Evolutionary conservation across 2,797 vertebrate genomes (phyloP), one percentile per base, ranked within the genome.

Genomic region (Acanthurus tractus): DNA sequence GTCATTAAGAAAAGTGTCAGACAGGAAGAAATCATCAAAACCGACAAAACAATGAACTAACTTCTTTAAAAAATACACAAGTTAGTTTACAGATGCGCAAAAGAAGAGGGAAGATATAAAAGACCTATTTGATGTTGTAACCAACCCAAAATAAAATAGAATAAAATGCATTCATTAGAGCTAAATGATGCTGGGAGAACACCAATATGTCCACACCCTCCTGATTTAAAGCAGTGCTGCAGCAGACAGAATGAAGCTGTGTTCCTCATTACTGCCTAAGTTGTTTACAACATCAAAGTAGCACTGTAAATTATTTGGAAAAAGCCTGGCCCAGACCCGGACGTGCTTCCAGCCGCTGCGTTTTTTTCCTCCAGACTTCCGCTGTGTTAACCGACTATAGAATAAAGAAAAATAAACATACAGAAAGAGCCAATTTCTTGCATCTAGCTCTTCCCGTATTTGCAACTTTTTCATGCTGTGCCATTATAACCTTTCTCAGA

Each of bases 211-310:
- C 52, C 56, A 58, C 36, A 58, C 14, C 12, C 44, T 53, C 44
- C 23, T 74, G 72, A 79, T 78, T 74, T 58, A 82, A 81, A 77
- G 77, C 69, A 76, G 15, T 18, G 34, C 67, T 63, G 36, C 65
- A 53, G 18, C 57, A 79, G 64, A 71, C 52, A 46, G 18, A 76
- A 63, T 64, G 55, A 78, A 63, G 80, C 25, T 52, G 36, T 25
- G 58, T 46, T 81, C 67, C 70, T 81, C 77, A 76, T 86, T 76
- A 82, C 34, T 42, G 54, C 64, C 56, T 17, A 63, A 58, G 59
- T 76, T 79, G 70, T 81, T 79, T 69, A 74, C 70, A 58, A 69
- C 69, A 74, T 74, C 66, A 72, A 77, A 61, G 74, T 56, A 74
- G 48, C 48, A 49, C n/a, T 20, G 56, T n/a, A 50, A 48, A 58